Percentiles rank a stretch among this genome's conserved stretches.
Evolutionary conservation across 2,113 vertebrate genomes (phyloP).

Genomic region (Rhizomys pruinosus): DNA sequence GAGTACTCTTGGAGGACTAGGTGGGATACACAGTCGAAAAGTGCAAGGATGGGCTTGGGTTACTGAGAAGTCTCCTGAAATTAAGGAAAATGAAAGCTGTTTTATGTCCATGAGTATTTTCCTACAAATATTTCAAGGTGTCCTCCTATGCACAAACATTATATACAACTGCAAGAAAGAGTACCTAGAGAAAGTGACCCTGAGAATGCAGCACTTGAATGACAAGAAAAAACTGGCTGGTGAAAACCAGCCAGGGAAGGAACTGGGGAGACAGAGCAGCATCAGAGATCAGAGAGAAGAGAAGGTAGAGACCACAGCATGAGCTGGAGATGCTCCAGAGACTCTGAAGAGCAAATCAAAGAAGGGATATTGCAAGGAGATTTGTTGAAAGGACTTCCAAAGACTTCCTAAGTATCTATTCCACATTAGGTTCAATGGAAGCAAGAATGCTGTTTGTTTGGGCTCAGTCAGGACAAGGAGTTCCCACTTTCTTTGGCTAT

Average conservation of each 20-base stretch:
- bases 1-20: background rate
- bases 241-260: background rate
- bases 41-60: background rate
- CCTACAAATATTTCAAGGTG: background rate
- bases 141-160: background rate
- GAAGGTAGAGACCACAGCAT: fast-evolving
- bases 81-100: background rate
- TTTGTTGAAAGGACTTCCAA: background rate
- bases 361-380: background rate
- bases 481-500: background rate
- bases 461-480: background rate
- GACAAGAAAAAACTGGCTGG: background rate
- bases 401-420: background rate
- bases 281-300: background rate
- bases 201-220: background rate
- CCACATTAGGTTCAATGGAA: background rate
- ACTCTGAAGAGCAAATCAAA: background rate
- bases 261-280: background rate
- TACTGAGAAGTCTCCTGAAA: background rate
- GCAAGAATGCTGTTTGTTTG: background rate
- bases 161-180: background rate
- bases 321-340: background rate
- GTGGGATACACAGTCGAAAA: background rate
- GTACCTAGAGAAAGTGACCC: background rate
- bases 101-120: background rate